Base-by-base conservation (phyloP, 2,888 invertebrate genomes). In the Panzeria rudis region DNA sequence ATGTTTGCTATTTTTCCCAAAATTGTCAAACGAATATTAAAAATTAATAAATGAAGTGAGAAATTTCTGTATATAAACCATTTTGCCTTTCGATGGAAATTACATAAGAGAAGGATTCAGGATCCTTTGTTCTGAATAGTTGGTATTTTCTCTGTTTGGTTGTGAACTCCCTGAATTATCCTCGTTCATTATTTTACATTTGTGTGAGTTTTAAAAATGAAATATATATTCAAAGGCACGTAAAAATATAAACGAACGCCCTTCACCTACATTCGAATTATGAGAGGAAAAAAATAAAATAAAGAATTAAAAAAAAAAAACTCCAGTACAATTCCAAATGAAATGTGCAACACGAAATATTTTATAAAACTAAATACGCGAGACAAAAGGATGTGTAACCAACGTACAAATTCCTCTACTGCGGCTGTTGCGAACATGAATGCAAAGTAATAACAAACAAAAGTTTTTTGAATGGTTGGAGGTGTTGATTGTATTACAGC, bases 321-420 rank as follows among this genome's bases (percentile, higher is more conserved):
- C 44, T 35, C 29, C 61, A 47, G 69, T 11, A 61, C 62, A 78
- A 52, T 47, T 66, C 29, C 9, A 56, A 84, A 66, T 66, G 50
- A 84, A 84, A 84, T 80, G 80, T 80, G 80, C 84, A 84, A 72
- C 76, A 81, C 71, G 59, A 84, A 79, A 84, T 52, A 52, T 44
- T 44, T 76, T 68, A 44, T 44, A 44, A 68, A 76, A 77, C 76
- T 80, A 84, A 72, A 84, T 66, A 80, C 50, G 54, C 66, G 47
- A 84, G 72, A 72, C 76, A 84, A 84, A 84, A 72, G 76, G 54
- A 81, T 81, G 61, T 81, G 66, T 54, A 62, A 50, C 52, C 75
- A 47, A 59, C 38, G 38, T 44, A 41, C 5, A 15, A 23, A 23
- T 41, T 56, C 20, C 73, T 54, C 47, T 69, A 23, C 62, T 64